Conservation (phyloP, 2,888 invertebrate species). For the Philopedon plagiatum region DNA sequence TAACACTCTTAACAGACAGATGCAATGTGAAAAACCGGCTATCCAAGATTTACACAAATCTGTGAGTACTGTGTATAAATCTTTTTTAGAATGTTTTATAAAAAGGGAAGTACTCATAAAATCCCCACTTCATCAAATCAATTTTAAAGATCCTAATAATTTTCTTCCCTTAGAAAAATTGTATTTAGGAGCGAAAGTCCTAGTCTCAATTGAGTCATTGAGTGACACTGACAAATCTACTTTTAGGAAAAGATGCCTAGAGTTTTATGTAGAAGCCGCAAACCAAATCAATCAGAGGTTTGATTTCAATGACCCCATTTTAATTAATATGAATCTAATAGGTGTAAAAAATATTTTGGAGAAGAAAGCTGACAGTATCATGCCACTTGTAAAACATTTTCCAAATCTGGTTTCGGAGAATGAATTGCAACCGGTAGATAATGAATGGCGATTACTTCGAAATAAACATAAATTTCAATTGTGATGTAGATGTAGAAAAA, state of each 20-base stretch:
- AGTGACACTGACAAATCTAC: conserved; percentile 2
- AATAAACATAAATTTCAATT: conserved; percentile 12
- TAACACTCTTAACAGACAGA: too few species aligned
- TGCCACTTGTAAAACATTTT: conserved; percentile 2
- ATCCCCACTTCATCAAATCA: too few species aligned
- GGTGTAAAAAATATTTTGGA: conserved; percentile 3
- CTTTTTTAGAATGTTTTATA: too few species aligned
- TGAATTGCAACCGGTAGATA: conserved; percentile 11
- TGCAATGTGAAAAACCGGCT: too few species aligned
- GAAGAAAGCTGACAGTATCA: neutral
- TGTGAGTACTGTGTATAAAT: too few species aligned
- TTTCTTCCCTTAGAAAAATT: too few species aligned
- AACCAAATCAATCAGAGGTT: conserved; percentile 18
- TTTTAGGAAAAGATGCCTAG: conserved; percentile 3
- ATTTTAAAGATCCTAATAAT: too few species aligned
- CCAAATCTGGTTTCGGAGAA: conserved; percentile 10
- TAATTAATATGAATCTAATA: conserved; percentile 13
- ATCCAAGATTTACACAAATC: too few species aligned
- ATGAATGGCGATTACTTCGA: conserved; percentile 15
- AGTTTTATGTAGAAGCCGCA: conserved; percentile 15
- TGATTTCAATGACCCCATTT: conserved; percentile 16
- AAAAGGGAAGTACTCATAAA: too few species aligned
- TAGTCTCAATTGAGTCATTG: too few species aligned
- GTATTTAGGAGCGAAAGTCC: too few species aligned
- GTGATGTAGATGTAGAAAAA: neutral